Conservation (phyloP, 2,797 vertebrate species). For the Aldrovandia affinis region DNA sequence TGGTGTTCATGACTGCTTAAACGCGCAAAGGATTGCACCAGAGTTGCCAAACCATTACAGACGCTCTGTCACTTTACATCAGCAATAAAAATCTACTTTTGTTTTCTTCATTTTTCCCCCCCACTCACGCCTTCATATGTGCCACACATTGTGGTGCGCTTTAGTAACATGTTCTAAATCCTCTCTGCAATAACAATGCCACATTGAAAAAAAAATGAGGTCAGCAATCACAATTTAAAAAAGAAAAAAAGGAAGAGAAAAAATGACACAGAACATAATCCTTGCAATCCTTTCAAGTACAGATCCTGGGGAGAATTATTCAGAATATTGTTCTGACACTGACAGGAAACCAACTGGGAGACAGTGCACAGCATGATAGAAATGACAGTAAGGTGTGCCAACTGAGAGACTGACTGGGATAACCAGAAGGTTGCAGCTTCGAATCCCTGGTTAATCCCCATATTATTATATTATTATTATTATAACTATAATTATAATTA, state of each 20-base stretch:
- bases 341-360: conserved; percentile 11
- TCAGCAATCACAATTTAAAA: conserved; percentile 14
- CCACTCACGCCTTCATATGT: neutral
- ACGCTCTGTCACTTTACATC: neutral
- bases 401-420: neutral
- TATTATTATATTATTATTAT: neutral
- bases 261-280: neutral
- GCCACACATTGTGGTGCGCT: neutral
- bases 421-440: neutral
- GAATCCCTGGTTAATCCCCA: neutral
- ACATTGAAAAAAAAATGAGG: conserved; percentile 3
- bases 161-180: neutral
- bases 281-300: conserved; percentile 12
- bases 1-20: conserved; percentile 13
- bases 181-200: neutral
- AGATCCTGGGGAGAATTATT: conserved; percentile 7
- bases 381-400: neutral
- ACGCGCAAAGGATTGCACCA: neutral
- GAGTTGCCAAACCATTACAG: neutral
- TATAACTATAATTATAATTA: too few relatives aligned
- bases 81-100: neutral
- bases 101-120: neutral
- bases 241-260: conserved; percentile 13
- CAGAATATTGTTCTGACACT: neutral
- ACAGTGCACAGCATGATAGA: neutral